Percentiles rank a stretch among this genome's conserved stretches.
These are phyloP conservation scores for Antheraea pernyi DNA, from an alignment of 1,140 invertebrate genomes.

Conservation along the genomic window DNA sequence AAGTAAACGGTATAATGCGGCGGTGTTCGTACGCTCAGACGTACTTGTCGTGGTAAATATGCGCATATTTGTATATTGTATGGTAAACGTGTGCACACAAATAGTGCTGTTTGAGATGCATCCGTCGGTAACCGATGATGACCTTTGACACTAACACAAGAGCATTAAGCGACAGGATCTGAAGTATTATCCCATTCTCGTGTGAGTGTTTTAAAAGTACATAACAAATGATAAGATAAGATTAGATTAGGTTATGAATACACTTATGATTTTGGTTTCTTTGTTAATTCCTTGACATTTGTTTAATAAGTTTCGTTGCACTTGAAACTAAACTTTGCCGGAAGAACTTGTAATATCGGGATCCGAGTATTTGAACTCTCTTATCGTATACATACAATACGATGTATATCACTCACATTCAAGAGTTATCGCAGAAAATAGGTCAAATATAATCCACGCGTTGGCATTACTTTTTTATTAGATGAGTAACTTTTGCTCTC, in stretches of 20 bases:
- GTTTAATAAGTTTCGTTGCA: no score
- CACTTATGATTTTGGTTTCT: slow-evolving; percentile 26
- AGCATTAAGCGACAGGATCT: slow-evolving; percentile 35
- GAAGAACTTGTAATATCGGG: no score
- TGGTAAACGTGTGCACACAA: slow-evolving; percentile 43
- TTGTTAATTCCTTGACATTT: no score
- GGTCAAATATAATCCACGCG: no score
- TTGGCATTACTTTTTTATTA: no score
- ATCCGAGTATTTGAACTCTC: no score
- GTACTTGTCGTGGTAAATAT: slow-evolving; percentile 38
- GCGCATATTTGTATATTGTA: no score
- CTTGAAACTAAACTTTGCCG: no score
- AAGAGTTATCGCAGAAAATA: no score
- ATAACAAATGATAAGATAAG: background rate
- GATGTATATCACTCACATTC: no score
- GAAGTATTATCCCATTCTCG: slow-evolving; percentile 29
- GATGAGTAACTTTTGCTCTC: no score
- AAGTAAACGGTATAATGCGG: slow-evolving; percentile 17
- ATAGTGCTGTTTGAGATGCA: slow-evolving; percentile 34
- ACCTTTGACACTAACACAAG: slow-evolving; percentile 39
- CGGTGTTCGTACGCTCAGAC: background rate
- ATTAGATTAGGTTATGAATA: background rate
- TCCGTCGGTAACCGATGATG: slow-evolving; percentile 53
- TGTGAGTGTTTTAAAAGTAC: background rate
- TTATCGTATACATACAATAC: no score